These are phyloP conservation scores for Drosophila micromelanica DNA, from an alignment of 1,140 invertebrate genomes.

Conservation along the genomic window DNA sequence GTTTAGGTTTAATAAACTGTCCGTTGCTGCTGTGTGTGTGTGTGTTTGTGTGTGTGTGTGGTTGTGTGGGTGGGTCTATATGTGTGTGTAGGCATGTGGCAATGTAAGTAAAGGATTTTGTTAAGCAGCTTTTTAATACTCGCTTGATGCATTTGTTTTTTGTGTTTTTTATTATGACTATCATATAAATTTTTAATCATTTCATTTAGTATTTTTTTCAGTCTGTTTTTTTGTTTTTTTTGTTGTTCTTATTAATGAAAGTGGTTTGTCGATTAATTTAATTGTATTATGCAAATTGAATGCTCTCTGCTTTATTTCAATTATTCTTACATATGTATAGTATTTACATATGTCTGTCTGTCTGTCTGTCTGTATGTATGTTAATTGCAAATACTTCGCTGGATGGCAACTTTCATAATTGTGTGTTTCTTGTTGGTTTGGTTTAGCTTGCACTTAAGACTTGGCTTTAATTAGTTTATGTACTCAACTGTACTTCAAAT, in stretches of 20 bases:
- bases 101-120: conserved; percentile 6
- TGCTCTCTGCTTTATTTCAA: not conserved
- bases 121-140: conserved; percentile 47
- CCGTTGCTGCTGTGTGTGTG: conserved; percentile 23
- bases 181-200: conserved; percentile 68
- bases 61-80: conserved; percentile 5
- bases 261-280: conserved; percentile 37
- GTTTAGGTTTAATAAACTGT: conserved; percentile 11
- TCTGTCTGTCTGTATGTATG: conserved; percentile 46
- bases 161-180: conserved; percentile 31
- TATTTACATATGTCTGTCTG: conserved; percentile 16
- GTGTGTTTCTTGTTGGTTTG: conserved; percentile 37
- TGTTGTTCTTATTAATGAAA: conserved; percentile 24
- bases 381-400: conserved; percentile 77
- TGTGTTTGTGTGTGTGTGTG: conserved; percentile 11
- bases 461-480: conserved; percentile 24
- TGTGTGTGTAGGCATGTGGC: conserved; percentile 5
- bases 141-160: conserved; percentile 43
- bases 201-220: conserved; percentile 63
- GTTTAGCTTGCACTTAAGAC: conserved; percentile 33
- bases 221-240: conserved; percentile 64
- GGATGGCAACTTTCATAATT: conserved; percentile 81
- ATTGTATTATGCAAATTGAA: conserved; percentile 25
- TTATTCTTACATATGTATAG: conserved; percentile 26
- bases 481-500: conserved; percentile 13